These are phyloP conservation scores for Aphaenogaster rudis DNA, from an alignment of 1,140 invertebrate species.

Conservation along the genomic window DNA sequence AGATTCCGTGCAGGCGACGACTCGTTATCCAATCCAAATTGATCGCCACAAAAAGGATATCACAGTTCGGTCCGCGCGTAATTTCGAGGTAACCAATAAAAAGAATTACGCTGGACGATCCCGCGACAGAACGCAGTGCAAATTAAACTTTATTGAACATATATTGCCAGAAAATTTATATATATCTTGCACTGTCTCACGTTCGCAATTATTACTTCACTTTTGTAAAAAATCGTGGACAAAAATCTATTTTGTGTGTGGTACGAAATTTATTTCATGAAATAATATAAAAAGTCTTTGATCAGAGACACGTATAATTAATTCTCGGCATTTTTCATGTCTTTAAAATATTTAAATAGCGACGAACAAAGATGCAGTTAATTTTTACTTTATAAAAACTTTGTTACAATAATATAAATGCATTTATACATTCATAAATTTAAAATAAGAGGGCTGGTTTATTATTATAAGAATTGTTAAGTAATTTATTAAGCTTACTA, in stretches of 20 bases:
- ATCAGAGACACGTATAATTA: not conserved
- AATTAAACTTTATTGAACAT: conserved; percentile 19
- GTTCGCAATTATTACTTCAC: not conserved
- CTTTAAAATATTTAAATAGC: not conserved
- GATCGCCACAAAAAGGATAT: conserved; percentile 50
- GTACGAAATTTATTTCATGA: not conserved
- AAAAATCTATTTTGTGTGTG: not conserved
- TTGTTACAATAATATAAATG: not conserved
- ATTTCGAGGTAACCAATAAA: conserved; percentile 49
- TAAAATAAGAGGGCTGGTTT: not conserved
- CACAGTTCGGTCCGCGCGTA: conserved; percentile 24
- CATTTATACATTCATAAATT: not conserved
- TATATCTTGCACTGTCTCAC: not conserved
- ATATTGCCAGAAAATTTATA: not conserved
- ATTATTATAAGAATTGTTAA: not conserved
- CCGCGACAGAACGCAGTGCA: not conserved
- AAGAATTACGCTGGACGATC: conserved; percentile 40
- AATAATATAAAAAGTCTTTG: conserved; percentile 5
- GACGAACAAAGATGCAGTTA: not conserved
- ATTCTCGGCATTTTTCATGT: not conserved
- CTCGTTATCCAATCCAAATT: conserved; percentile 57
- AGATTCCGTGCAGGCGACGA: conserved; percentile 60
- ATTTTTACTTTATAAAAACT: not conserved
- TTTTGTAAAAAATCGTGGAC: not conserved
- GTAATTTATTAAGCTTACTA: not conserved